Evolutionary conservation across 2,113 vertebrate genomes (phyloP), one percentile per base, ranked within the genome.

Genomic region (Urocolius indicus): DNA sequence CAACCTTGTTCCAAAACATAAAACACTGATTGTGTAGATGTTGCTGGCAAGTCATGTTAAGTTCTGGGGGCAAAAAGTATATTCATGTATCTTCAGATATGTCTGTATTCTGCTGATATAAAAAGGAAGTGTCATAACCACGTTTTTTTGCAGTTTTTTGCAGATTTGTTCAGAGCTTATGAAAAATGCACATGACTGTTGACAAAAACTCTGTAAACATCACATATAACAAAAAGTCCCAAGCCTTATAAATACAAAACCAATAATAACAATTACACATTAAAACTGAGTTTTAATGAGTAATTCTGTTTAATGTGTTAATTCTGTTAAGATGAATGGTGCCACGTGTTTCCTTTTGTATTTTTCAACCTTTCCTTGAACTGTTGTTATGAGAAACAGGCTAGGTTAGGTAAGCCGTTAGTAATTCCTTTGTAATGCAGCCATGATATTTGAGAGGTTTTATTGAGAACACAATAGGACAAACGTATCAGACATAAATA

Each of bases 1-100:
- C 48, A 91, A 23, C 75, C 13, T 2, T n/a, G 22, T 57, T 74
- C 54, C 86, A 93, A 85, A 95, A 90, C 19, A 30, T 24, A 27
- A 87, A 94, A 81, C 49, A 63, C 57, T 91, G 81, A 86, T 94
- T 89, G 73, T 80, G 14, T 65, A 80, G 65, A 82, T 85, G 20
- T n/a, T 59, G 24, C 59, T 87, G 86, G 71, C 91, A 96, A 75
- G 45, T 93, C 19, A 78, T 92, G 63, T 77, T 45, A n/a, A 91
- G 48, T 79, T 95, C 77, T 88, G 38, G 63, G 76, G 74, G 57
- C 43, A 95, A 20, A 76, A 79, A 93, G 72, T 80, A 69, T 87
- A 78, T 87, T 65, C 0, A n/a, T 58, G 34, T 55, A 7, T 94
- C 73, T 95, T 41, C 38, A 41, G 88, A 54, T 41, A 66, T 21